Conservation (phyloP, 1,140 invertebrate species). For the Drosophila simulans region DNA sequence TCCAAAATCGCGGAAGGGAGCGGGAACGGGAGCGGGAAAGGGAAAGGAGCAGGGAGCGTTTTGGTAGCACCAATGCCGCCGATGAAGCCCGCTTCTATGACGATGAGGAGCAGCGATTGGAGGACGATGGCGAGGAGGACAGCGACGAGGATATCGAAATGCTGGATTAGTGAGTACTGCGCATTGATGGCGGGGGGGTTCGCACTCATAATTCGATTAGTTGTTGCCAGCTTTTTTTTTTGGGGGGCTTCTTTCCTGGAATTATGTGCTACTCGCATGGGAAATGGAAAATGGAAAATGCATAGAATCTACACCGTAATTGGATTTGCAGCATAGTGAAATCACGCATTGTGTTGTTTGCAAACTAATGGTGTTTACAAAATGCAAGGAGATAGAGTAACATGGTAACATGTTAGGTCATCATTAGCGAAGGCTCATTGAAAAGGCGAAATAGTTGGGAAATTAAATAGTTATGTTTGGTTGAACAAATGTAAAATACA, state of each 20-base stretch:
- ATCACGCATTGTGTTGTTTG: no score
- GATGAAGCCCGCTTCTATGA: constrained; percentile 56
- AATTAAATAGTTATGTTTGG: neutral
- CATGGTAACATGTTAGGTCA: neutral
- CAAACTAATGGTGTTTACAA: no score
- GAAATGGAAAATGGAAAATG: no score
- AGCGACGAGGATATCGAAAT: constrained; percentile 77
- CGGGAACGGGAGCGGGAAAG: constrained; percentile 21
- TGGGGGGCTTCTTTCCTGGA: constrained; percentile 14
- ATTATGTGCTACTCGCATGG: neutral
- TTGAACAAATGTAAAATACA: no score
- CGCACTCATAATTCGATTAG: constrained; percentile 32
- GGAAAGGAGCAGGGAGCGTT: constrained; percentile 38
- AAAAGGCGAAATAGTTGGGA: neutral
- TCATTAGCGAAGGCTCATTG: neutral
- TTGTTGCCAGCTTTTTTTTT: constrained; percentile 9
- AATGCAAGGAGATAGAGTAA: no score
- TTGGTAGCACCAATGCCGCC: constrained; percentile 37
- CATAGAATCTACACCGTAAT: neutral
- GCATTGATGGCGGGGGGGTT: neutral
- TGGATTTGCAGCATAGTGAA: neutral
- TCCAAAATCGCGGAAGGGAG: constrained; percentile 8
- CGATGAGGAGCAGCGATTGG: constrained; percentile 33
- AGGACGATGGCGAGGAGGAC: constrained; percentile 41
- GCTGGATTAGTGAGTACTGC: constrained; percentile 74